These are phyloP conservation scores for Gymnothorax reevesii DNA, from an alignment of 2,797 vertebrate genomes.

Conservation along the genomic window DNA sequence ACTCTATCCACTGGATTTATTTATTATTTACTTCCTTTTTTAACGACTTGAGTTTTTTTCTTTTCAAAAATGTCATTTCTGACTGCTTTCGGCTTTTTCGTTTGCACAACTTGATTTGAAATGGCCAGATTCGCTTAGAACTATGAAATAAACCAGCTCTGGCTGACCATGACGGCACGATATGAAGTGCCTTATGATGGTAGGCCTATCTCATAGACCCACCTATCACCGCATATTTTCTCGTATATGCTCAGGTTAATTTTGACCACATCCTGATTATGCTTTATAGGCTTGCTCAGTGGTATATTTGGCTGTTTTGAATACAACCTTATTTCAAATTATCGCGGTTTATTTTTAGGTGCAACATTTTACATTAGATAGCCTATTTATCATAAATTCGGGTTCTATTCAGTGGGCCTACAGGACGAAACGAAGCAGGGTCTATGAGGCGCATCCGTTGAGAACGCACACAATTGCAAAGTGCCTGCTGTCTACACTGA, in stretches of 20 bases:
- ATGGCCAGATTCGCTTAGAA: background rate
- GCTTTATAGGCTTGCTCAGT: background rate
- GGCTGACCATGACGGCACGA: background rate
- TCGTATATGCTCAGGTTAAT: background rate
- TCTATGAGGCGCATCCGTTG: constrained; percentile 56
- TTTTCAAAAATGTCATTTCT: background rate
- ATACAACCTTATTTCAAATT: background rate
- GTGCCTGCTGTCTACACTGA: constrained; percentile 51
- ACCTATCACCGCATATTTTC: background rate
- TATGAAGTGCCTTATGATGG: background rate
- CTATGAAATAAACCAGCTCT: background rate
- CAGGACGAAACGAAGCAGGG: constrained; percentile 56
- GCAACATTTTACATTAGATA: constrained; percentile 34
- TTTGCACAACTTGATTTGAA: background rate
- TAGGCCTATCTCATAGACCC: background rate
- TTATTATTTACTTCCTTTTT: background rate
- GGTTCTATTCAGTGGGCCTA: constrained; percentile 55
- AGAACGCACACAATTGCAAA: constrained; percentile 54
- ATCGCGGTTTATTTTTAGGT: constrained; percentile 6
- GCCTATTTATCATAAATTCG: constrained; percentile 40
- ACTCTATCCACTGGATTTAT: background rate
- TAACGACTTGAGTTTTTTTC: background rate
- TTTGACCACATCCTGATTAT: background rate
- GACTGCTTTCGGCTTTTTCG: background rate
- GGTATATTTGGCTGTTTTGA: background rate